Percentiles rank a stretch among this genome's conserved stretches.
Conservation (phyloP, 2,888 invertebrate species). For the Cosmia pyralina region DNA sequence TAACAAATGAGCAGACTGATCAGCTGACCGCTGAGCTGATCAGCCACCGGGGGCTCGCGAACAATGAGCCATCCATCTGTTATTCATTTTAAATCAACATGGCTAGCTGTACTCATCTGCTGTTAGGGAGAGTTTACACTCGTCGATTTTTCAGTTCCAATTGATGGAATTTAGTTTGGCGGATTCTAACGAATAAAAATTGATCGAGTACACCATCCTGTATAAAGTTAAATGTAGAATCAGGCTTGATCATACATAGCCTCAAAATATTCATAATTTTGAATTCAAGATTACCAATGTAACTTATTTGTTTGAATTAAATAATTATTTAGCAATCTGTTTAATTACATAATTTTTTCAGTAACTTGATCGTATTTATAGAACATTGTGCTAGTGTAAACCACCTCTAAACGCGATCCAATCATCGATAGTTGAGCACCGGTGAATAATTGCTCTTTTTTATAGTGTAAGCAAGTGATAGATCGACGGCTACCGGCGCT, state of each 20-base stretch:
- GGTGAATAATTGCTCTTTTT: conserved; percentile 62
- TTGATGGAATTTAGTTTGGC: not conserved
- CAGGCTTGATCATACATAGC: not conserved
- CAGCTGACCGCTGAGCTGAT: conserved; percentile 23
- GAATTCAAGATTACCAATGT: not conserved
- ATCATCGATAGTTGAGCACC: conserved; percentile 63
- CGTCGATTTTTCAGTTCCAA: not conserved
- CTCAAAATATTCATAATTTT: not conserved
- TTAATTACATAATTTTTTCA: no score
- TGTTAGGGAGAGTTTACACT: conserved; percentile 37
- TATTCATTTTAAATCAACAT: conserved; percentile 41
- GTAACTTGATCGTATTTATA: not conserved
- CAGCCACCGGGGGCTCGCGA: conserved; percentile 9
- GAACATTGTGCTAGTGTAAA: conserved; percentile 17
- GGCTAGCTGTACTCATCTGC: not conserved
- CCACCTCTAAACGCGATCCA: conserved; percentile 48
- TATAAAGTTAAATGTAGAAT: not conserved
- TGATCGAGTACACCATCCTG: not conserved
- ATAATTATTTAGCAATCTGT: not conserved
- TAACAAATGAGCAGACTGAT: conserved; percentile 42
- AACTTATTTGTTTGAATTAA: not conserved
- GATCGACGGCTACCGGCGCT: conserved; percentile 51
- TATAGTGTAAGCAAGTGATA: conserved; percentile 55
- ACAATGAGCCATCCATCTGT: conserved; percentile 50
- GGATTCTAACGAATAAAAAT: not conserved